phyloP scores from a whole-genome alignment of 1,140 invertebrate genomes.

The Heterodera carotae region DNA sequence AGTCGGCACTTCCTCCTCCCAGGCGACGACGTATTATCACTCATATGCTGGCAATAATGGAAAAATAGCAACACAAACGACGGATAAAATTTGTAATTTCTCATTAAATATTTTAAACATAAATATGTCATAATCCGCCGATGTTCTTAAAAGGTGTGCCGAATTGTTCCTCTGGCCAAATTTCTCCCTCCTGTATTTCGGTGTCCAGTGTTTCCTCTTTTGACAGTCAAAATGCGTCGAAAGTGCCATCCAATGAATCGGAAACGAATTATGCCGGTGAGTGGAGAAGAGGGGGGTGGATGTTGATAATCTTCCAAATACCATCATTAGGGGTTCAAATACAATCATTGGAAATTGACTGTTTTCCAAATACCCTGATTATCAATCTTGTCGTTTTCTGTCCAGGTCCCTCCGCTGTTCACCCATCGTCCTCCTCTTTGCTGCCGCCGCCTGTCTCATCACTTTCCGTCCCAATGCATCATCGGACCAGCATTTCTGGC shows the following conservation, averaged over 20 bases:
- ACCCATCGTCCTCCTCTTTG: not conserved
- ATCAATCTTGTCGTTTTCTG: slow-evolving; percentile 4
- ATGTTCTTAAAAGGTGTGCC: not conserved
- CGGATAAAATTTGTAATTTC: not conserved
- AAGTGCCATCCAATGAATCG: not conserved
- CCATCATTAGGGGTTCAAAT: too few species aligned
- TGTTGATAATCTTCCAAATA: too few species aligned
- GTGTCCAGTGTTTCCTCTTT: slow-evolving; percentile 50
- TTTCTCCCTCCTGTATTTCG: slow-evolving; percentile 46
- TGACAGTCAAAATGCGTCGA: slow-evolving; percentile 23
- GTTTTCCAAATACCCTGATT: too few species aligned
- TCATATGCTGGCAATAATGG: slow-evolving; percentile 24
- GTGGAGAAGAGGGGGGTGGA: too few species aligned
- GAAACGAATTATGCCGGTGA: not conserved
- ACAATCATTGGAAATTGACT: too few species aligned
- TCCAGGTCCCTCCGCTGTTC: not conserved
- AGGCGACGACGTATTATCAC: slow-evolving; percentile 43
- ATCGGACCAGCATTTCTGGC: slow-evolving; percentile 29
- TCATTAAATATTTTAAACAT: not conserved
- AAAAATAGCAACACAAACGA: not conserved
- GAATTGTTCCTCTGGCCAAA: slow-evolving; percentile 35
- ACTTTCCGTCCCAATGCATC: slow-evolving; percentile 14
- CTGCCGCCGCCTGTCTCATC: slow-evolving; percentile 8
- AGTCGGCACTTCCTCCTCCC: not conserved
- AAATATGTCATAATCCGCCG: not conserved